Evolutionary conservation across 2,888 invertebrate species (phyloP).

Genomic region (Chrysodeixis includens): DNA sequence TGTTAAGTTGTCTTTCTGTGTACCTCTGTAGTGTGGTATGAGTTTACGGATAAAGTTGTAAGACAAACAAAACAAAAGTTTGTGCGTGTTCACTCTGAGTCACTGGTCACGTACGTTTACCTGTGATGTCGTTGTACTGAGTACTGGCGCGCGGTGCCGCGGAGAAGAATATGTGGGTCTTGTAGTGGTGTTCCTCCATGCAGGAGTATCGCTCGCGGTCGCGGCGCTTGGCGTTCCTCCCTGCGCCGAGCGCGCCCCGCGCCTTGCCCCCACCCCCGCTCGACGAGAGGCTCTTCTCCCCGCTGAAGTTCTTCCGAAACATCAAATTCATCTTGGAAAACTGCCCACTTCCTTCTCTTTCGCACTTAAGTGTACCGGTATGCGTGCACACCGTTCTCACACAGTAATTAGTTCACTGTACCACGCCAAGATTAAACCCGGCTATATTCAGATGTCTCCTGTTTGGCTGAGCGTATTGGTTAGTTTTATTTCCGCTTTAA

Average conservation of each 20-base stretch:
- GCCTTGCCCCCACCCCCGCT: conserved; percentile 87
- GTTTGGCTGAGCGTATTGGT: conserved; percentile 60
- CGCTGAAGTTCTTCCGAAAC: conserved; percentile 96
- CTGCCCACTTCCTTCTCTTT: conserved; percentile 77
- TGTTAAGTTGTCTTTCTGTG: conserved; percentile 16
- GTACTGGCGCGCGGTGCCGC: conserved; percentile 91
- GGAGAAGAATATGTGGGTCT: conserved; percentile 95
- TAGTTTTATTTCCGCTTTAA: conserved; percentile 71
- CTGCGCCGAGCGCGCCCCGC: conserved; percentile 85
- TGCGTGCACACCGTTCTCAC: conserved; percentile 54
- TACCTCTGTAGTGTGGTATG: background rate
- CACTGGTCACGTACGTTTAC: conserved; percentile 69
- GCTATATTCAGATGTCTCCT: conserved; percentile 73
- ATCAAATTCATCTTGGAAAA: conserved; percentile 95
- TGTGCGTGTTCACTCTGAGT: conserved; percentile 25
- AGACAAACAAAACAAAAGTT: conserved; percentile 49
- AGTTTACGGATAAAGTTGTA: conserved; percentile 43
- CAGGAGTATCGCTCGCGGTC: conserved; percentile 90
- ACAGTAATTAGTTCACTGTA: conserved; percentile 73
- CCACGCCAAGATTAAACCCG: conserved; percentile 61
- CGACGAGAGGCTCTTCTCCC: conserved; percentile 90
- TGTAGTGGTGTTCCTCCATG: conserved; percentile 94
- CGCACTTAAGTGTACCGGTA: conserved; percentile 65
- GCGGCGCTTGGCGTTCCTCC: conserved; percentile 90
- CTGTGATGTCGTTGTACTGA: conserved; percentile 87